Evolutionary conservation across 2,797 vertebrate species (phyloP).

Genomic region (Glossophaga mutica): DNA sequence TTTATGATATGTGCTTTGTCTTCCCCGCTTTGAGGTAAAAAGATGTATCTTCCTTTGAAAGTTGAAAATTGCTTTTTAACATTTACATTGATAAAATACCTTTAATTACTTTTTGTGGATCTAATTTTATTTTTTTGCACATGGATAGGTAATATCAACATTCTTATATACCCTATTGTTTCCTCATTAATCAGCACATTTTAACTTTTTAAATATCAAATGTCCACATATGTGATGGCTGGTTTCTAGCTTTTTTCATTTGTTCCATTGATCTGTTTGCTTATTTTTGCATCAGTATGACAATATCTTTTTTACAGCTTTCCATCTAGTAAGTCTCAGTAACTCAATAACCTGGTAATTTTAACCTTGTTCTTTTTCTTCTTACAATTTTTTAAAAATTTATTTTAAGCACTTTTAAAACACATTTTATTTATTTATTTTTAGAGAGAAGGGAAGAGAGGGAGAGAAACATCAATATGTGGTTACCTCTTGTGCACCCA

Average conservation of each 20-base stretch:
- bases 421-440: neutral
- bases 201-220: neutral
- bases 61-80: slow-evolving; percentile 29
- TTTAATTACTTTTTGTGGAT: slow-evolving; percentile 33
- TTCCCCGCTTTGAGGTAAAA: neutral
- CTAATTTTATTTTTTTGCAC: neutral
- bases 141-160: neutral
- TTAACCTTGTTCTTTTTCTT: slow-evolving; percentile 6
- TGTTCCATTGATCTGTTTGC: neutral
- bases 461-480: no score
- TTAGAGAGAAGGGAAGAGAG: neutral
- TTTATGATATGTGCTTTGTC: neutral
- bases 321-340: neutral
- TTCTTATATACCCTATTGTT: neutral
- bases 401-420: no score
- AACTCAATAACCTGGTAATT: neutral
- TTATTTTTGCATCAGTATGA: neutral
- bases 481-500: no score
- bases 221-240: neutral
- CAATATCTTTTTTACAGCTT: neutral
- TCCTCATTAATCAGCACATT: neutral
- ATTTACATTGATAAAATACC: neutral
- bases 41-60: slow-evolving; percentile 15
- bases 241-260: neutral
- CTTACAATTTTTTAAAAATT: neutral